These are phyloP conservation scores for Machimus rusticus DNA, from an alignment of 2,888 invertebrate genomes.

Conservation along the genomic window DNA sequence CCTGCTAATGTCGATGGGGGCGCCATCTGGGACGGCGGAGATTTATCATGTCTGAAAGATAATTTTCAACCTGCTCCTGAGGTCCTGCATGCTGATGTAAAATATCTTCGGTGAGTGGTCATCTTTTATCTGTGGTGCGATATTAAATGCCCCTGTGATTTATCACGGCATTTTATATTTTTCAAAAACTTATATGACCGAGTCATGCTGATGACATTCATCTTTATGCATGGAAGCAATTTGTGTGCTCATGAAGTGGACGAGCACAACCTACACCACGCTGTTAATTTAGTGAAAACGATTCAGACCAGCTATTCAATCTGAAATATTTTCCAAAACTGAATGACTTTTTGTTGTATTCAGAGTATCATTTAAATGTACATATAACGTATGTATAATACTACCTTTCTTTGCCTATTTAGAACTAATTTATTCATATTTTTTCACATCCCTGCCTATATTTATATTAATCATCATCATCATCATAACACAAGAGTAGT, in stretches of 20 bases:
- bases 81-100: conserved; percentile 49
- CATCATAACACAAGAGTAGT: no score
- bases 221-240: neutral
- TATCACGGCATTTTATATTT: neutral
- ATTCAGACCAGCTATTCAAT: neutral
- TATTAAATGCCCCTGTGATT: neutral
- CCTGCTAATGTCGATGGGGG: neutral
- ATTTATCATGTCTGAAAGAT: conserved; percentile 50
- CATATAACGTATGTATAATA: no score
- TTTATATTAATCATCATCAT: no score
- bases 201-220: neutral
- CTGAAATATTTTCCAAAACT: neutral
- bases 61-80: conserved; percentile 49
- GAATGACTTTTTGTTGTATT: neutral
- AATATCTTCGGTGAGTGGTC: conserved; percentile 49
- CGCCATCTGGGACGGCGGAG: conserved; percentile 42
- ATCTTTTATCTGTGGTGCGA: neutral
- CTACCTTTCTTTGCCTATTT: neutral
- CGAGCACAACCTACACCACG: neutral
- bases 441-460: no score
- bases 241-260: neutral
- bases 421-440: neutral
- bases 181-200: neutral
- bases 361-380: neutral
- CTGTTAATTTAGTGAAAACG: neutral